Conservation (phyloP, 2,113 vertebrate genomes). For the Lagopus leucura region DNA sequence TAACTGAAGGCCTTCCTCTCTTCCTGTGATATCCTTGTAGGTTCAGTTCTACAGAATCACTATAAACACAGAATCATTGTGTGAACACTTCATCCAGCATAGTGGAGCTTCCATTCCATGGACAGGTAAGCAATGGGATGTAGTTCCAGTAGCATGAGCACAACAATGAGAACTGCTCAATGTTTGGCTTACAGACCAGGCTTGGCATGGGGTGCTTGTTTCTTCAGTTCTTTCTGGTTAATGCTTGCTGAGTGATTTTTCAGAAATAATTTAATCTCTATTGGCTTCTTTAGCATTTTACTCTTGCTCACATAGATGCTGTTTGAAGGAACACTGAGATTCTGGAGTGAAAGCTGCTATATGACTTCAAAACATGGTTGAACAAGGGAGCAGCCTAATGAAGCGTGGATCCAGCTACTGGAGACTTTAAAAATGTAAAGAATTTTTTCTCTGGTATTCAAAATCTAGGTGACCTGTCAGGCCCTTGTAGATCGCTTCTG, state of each 20-base stretch:
- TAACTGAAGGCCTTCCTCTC: background rate
- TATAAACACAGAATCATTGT: background rate
- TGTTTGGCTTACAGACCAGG: background rate
- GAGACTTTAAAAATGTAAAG: background rate
- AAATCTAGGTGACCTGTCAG: background rate
- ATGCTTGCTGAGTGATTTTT: background rate
- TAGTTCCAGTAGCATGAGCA: background rate
- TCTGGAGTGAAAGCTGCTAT: background rate
- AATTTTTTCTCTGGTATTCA: background rate
- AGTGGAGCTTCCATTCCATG: background rate
- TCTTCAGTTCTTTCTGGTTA: background rate
- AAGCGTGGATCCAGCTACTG: background rate
- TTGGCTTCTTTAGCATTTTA: background rate
- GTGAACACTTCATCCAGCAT: background rate
- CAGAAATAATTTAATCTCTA: background rate
- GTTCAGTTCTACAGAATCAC: background rate
- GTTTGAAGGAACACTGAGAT: background rate
- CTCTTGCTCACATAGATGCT: background rate
- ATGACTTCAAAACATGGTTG: background rate
- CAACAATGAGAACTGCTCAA: background rate
- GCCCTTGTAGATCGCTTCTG: background rate
- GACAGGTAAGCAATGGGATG: background rate
- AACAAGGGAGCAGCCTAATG: background rate
- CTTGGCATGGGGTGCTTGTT: background rate
- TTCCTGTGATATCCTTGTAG: background rate